phyloP scores from a whole-genome alignment of 1,140 invertebrate species.

The Microplitis demolitor region DNA sequence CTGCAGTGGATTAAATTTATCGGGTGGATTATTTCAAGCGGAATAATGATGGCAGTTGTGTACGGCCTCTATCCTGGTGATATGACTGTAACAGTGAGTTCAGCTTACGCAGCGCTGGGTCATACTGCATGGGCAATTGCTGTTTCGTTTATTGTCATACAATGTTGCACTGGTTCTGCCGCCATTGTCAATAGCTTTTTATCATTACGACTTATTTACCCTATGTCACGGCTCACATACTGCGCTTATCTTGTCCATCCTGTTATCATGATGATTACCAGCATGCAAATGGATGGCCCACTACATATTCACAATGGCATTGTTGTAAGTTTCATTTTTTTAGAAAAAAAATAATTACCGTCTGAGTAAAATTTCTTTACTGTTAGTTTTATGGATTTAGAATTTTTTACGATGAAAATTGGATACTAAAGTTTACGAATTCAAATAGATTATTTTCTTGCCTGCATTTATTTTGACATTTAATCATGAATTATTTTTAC shows the following conservation, averaged over 20 bases:
- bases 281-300: conserved; percentile 77
- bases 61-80: conserved; percentile 77
- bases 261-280: conserved; percentile 78
- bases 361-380: background rate
- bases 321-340: conserved; percentile 63
- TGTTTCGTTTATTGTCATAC: conserved; percentile 80
- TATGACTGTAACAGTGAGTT: conserved; percentile 68
- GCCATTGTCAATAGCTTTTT: conserved; percentile 75
- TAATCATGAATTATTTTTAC: too few relatives aligned
- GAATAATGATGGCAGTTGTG: conserved; percentile 70
- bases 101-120: conserved; percentile 64
- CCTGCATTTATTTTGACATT: too few relatives aligned
- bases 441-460: too few relatives aligned
- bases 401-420: too few relatives aligned
- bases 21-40: conserved; percentile 68
- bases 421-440: too few relatives aligned
- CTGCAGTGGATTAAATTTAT: conserved; percentile 44
- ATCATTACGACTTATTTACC: conserved; percentile 79
- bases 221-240: conserved; percentile 87
- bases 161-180: conserved; percentile 78
- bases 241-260: conserved; percentile 90
- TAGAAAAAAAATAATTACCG: background rate
- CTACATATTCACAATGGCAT: conserved; percentile 75
- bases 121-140: conserved; percentile 76
- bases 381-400: too few relatives aligned